These are phyloP conservation scores for Neelides folsomi DNA, from an alignment of 2,888 invertebrate genomes.

Conservation along the genomic window DNA sequence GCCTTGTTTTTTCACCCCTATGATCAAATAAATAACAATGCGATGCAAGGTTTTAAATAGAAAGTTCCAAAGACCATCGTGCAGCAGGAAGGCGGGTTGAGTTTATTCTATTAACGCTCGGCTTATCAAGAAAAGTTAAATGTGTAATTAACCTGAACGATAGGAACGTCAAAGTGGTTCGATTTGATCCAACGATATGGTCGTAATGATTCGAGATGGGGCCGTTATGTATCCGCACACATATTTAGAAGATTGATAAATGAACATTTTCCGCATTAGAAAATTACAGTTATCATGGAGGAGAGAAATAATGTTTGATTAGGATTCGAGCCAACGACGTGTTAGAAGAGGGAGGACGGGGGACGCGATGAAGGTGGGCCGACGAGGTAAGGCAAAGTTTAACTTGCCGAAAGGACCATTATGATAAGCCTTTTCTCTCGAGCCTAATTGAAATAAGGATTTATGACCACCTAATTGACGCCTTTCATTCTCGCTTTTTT, in stretches of 20 bases:
- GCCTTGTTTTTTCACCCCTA: too few species aligned
- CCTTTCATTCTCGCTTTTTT: conserved; percentile 26
- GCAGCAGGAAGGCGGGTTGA: too few species aligned
- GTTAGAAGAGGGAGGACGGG: neutral
- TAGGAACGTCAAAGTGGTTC: neutral
- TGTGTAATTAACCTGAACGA: too few species aligned
- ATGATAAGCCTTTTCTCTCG: conserved; percentile 13
- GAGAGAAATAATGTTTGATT: conserved; percentile 32
- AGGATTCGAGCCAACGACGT: conserved; percentile 7
- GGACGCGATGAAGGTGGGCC: conserved; percentile 11
- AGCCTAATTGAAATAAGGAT: conserved; percentile 33
- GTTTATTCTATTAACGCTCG: too few species aligned
- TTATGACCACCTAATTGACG: conserved; percentile 33
- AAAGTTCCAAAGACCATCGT: too few species aligned
- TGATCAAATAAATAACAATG: too few species aligned
- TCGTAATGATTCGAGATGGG: too few species aligned
- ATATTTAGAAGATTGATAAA: conserved; percentile 29
- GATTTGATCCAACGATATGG: neutral
- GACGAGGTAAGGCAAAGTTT: conserved; percentile 8
- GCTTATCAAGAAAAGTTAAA: too few species aligned
- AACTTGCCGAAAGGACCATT: conserved; percentile 19
- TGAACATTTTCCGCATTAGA: conserved; percentile 31
- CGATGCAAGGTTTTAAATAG: too few species aligned
- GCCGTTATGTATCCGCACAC: too few species aligned
- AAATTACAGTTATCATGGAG: conserved; percentile 30